Evolutionary conservation across 2,888 invertebrate genomes (phyloP).

Genomic region (Anarsia innoxiella): DNA sequence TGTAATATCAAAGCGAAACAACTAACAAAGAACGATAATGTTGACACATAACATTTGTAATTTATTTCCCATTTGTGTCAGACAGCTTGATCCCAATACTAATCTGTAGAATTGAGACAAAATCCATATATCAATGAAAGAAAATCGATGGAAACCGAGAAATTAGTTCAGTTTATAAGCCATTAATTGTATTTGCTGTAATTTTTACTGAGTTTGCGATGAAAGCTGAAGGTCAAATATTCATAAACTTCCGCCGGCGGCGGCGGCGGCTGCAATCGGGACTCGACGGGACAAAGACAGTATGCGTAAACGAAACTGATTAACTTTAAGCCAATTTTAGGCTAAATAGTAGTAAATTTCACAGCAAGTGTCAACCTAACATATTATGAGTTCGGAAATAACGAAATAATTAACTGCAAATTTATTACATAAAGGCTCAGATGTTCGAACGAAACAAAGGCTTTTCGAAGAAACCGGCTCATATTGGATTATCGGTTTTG

Average conservation of each 20-base stretch:
- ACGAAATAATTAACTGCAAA: conserved; percentile 11
- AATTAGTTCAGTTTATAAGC: conserved; percentile 13
- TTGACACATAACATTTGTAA: conserved; percentile 14
- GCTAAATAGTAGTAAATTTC: conserved; percentile 14
- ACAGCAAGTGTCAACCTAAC: neutral
- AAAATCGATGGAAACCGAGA: neutral
- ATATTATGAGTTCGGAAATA: conserved; percentile 3
- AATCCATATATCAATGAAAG: conserved; percentile 1
- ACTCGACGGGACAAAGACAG: conserved; percentile 55
- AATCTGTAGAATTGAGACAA: conserved; percentile 2
- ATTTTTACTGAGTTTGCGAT: conserved; percentile 34
- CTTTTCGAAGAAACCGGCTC: too few relatives aligned
- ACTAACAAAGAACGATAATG: conserved; percentile 8
- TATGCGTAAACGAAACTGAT: conserved; percentile 29
- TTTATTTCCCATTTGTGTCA: conserved; percentile 12
- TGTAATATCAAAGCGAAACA: conserved; percentile 8
- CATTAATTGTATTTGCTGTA: too few relatives aligned
- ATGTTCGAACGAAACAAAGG: too few relatives aligned
- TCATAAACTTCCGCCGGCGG: conserved; percentile 43
- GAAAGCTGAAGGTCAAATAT: conserved; percentile 43
- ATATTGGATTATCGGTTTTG: too few relatives aligned
- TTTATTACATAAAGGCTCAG: conserved; percentile 14
- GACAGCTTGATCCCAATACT: conserved; percentile 4
- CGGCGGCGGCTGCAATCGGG: conserved; percentile 29
- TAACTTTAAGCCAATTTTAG: conserved; percentile 23